A percentile compares a stretch with the other conserved stretches of the same genome.
Conservation (phyloP, 2,888 invertebrate genomes). For the Ophonus ardosiacus region DNA sequence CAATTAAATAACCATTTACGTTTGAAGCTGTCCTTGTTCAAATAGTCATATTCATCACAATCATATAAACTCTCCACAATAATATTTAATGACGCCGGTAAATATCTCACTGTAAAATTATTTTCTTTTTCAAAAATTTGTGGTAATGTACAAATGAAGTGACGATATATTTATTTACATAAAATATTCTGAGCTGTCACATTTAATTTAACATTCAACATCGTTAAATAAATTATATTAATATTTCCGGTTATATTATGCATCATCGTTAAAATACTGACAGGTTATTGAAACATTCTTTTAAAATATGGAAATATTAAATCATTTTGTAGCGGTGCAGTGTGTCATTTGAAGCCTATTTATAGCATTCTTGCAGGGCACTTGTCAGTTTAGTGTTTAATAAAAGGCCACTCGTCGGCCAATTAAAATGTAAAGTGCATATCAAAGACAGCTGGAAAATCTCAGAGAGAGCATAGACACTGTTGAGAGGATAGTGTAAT, state of each 20-base stretch:
- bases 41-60: no score
- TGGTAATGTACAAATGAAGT: neutral
- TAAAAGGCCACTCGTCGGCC: slow-evolving; percentile 29
- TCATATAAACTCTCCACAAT: no score
- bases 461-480: neutral
- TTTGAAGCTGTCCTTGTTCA: no score
- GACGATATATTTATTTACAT: neutral
- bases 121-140: neutral
- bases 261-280: neutral
- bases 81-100: no score
- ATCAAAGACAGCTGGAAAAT: slow-evolving; percentile 33
- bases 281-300: neutral
- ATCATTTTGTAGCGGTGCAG: slow-evolving; percentile 6
- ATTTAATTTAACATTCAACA: no score
- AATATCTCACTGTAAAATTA: no score
- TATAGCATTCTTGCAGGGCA: slow-evolving; percentile 25
- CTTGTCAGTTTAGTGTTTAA: slow-evolving; percentile 34
- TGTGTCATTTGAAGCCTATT: slow-evolving; percentile 23
- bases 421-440: slow-evolving; percentile 38
- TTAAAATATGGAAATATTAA: neutral
- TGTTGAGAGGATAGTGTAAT: neutral
- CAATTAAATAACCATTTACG: no score
- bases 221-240: neutral
- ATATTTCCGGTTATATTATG: neutral
- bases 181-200: no score